Evolutionary conservation across 2,797 vertebrate genomes (phyloP).

Genomic region (Onychomys torridus): DNA sequence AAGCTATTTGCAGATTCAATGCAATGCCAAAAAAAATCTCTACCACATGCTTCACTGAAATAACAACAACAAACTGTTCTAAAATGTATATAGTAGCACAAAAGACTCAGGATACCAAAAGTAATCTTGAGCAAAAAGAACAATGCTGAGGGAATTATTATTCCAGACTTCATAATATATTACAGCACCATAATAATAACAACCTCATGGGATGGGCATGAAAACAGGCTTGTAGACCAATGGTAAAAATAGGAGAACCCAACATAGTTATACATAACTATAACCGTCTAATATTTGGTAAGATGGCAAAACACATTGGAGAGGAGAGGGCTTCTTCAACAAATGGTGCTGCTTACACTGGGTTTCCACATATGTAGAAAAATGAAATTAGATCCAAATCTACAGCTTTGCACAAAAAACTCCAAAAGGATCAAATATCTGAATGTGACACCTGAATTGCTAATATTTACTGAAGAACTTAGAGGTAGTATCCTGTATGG

Average conservation of each 20-base stretch:
- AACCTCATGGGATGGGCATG: neutral
- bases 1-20: neutral
- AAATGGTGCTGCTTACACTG: no score
- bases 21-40: neutral
- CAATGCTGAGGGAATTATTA: neutral
- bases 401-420: neutral
- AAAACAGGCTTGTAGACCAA: neutral
- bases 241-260: neutral
- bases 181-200: neutral
- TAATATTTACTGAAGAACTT: neutral
- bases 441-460: neutral
- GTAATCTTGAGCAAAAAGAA: neutral
- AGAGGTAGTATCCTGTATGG: neutral
- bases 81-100: neutral
- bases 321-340: neutral
- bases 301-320: neutral
- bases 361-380: neutral
- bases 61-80: neutral
- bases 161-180: neutral
- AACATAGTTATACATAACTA: neutral
- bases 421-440: neutral
- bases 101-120: neutral
- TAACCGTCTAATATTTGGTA: neutral
- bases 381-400: neutral
- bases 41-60: neutral